Evolutionary conservation across 2,888 invertebrate species (phyloP).

Genomic region (Mythimna ferrago): DNA sequence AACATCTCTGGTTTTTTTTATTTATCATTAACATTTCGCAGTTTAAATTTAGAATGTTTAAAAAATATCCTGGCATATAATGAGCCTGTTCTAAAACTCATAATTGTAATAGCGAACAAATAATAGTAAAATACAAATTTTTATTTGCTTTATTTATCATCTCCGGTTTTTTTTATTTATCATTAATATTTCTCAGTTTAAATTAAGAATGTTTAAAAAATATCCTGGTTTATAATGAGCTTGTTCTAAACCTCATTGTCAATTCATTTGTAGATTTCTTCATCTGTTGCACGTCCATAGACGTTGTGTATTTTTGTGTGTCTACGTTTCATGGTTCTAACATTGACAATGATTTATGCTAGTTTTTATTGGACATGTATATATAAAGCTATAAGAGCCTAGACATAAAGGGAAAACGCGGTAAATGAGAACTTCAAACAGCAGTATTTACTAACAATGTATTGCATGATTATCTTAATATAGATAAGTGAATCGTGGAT

Average conservation of each 20-base stretch:
- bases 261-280: slow-evolving; percentile 11
- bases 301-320: slow-evolving; percentile 36
- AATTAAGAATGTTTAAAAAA: neutral
- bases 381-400: slow-evolving; percentile 17
- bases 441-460: slow-evolving; percentile 18
- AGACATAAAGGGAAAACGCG: slow-evolving; percentile 9
- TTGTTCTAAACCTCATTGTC: neutral
- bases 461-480: neutral
- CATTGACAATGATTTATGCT: slow-evolving; percentile 42
- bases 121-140: too few relatives aligned
- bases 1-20: neutral
- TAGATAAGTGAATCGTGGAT: neutral
- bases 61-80: neutral
- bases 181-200: neutral
- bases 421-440: slow-evolving; percentile 21
- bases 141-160: neutral
- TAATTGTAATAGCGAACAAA: neutral
- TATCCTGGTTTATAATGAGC: neutral
- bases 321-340: slow-evolving; percentile 18
- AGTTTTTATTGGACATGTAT: slow-evolving; percentile 30
- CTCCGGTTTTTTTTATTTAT: neutral
- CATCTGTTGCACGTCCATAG: slow-evolving; percentile 32
- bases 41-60: neutral
- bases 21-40: neutral
- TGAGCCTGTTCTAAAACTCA: neutral